These are phyloP conservation scores for Triplophysa bombifrons DNA, from an alignment of 2,797 vertebrate genomes.

Conservation along the genomic window DNA sequence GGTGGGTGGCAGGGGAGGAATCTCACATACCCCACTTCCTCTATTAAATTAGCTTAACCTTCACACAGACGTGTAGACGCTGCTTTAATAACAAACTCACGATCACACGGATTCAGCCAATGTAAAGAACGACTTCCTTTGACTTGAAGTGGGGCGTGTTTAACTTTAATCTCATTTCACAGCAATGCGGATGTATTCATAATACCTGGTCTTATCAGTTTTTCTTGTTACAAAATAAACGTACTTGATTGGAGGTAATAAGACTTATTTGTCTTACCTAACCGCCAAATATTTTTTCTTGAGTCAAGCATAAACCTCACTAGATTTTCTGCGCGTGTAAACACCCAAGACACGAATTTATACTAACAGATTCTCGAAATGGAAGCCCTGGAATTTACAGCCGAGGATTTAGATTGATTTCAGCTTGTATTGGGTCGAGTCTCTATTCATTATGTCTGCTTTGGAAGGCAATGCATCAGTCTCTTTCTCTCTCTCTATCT, in stretches of 20 bases:
- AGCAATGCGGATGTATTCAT: neutral
- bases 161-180: constrained; percentile 15
- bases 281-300: neutral
- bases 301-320: neutral
- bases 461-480: neutral
- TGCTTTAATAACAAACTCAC: constrained; percentile 22
- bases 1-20: constrained; percentile 27
- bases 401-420: neutral
- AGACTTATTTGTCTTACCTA: neutral
- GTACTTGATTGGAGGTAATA: neutral
- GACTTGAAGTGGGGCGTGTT: constrained; percentile 10
- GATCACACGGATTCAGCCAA: constrained; percentile 12
- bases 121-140: neutral
- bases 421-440: neutral
- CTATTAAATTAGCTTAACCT: constrained; percentile 42
- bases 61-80: constrained; percentile 34
- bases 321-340: neutral
- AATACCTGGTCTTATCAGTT: neutral
- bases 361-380: neutral
- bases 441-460: neutral
- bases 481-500: neutral
- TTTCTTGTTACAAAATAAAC: constrained; percentile 2
- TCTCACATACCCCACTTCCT: constrained; percentile 32
- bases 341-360: neutral
- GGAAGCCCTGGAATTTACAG: neutral